These are phyloP conservation scores for Cinclus mexicanus DNA, from an alignment of 2,113 vertebrate species.

Conservation along the genomic window DNA sequence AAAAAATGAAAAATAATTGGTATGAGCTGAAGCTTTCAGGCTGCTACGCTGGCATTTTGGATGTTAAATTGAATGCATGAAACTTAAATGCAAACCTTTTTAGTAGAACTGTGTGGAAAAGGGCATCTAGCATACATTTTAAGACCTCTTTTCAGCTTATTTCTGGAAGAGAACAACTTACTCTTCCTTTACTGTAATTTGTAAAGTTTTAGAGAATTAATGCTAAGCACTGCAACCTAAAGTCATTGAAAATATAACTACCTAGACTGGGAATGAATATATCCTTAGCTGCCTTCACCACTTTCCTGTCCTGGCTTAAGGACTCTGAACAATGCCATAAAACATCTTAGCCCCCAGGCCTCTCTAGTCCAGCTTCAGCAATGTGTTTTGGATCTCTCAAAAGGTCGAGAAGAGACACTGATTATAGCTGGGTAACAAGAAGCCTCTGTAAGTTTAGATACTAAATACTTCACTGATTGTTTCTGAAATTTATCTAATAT, in stretches of 20 bases:
- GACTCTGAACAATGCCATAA: neutral
- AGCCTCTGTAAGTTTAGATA: neutral
- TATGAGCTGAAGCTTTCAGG: neutral
- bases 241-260: constrained; percentile 16
- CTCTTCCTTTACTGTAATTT: neutral
- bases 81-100: constrained; percentile 20
- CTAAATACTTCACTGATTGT: neutral
- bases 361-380: neutral
- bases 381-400: neutral
- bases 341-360: neutral
- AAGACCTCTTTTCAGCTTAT: neutral
- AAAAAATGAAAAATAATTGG: constrained; percentile 47
- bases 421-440: neutral
- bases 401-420: neutral
- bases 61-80: neutral
- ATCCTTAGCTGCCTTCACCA: neutral
- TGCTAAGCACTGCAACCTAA: neutral
- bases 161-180: neutral
- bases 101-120: neutral
- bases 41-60: neutral
- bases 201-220: neutral
- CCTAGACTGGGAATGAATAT: neutral
- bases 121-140: neutral
- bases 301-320: neutral
- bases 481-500: neutral